phyloP scores from a whole-genome alignment of 2,888 invertebrate species.

The Dioctria linearis region DNA sequence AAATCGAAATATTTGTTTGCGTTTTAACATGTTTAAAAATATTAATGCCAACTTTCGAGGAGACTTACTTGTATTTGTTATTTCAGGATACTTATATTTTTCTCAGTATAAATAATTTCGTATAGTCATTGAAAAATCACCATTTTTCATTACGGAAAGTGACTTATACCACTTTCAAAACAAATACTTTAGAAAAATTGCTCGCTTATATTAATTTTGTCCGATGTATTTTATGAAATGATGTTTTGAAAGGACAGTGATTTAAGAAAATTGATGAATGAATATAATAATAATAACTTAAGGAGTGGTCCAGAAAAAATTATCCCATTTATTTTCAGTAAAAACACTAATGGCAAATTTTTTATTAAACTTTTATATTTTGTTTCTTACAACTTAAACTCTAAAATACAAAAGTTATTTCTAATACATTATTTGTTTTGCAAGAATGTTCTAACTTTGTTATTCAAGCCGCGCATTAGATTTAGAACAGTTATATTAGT shows the following conservation, averaged over 20 bases:
- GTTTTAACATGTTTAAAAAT: slow-evolving; percentile 17
- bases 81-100: slow-evolving; percentile 12
- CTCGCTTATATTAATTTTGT: neutral
- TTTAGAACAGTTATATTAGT: no score
- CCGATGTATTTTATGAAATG: neutral
- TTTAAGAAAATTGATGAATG: slow-evolving; percentile 6
- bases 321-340: no score
- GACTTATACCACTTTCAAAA: no score
- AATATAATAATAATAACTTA: slow-evolving; percentile 24
- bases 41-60: slow-evolving; percentile 10
- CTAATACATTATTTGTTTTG: no score
- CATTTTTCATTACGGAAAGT: no score
- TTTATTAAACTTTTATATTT: no score
- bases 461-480: no score
- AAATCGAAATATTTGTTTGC: neutral
- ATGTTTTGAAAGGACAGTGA: slow-evolving; percentile 14
- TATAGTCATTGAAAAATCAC: slow-evolving; percentile 15
- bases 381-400: no score
- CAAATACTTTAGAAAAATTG: neutral
- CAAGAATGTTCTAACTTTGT: no score
- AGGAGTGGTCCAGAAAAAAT: no score
- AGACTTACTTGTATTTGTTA: slow-evolving; percentile 18
- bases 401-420: no score
- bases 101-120: slow-evolving; percentile 10
- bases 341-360: no score